Base-by-base conservation (phyloP, 2,888 invertebrate species). In the Epinotia demarniana region DNA sequence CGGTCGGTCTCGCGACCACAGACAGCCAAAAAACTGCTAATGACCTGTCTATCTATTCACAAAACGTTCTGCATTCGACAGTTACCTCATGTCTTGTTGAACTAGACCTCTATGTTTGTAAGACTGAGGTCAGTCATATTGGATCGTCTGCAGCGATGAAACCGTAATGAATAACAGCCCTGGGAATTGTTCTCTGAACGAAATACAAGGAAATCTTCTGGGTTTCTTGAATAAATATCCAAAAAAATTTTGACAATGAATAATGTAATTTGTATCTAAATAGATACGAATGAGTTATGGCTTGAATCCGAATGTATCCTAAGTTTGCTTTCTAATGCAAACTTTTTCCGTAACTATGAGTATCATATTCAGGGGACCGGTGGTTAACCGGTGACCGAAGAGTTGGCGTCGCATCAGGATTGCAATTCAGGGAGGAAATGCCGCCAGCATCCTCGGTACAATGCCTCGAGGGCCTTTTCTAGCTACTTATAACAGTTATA, bases 21-120 rank as follows among this genome's bases (percentile, higher is more conserved):
- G 49, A 43, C 23, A n/a, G 16, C 11, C n/a, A 67, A 67, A 66
- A 67, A 57, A 67, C 33, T 67, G 12, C 67, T 57, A 67, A 57
- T 67, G 18, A 57, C 33, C 57, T 57, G 57, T 39, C 57, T 67
- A 46, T 5, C n/a, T n/a, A n/a, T 53, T 53, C 53, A 53, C 53
- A 53, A n/a, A n/a, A n/a, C 53, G n/a, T 8, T n/a, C n/a, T 53
- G 53, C 53, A 5, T 6, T 53, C 53, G 13, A n/a, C 13, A 1
- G 8, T 53, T 1, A 39, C 39, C 53, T 53, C 6, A n/a, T n/a
- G 6, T 53, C n/a, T 53, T n/a, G n/a, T 53, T 4, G 8, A 53
- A n/a, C 53, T 8, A n/a, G n/a, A 53, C n/a, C 53, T 53, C 8
- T 53, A 53, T 16, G 16, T n/a, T n/a, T 6, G n/a, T 53, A 53